Percentiles rank a stretch among this genome's conserved stretches.
These are phyloP conservation scores for Globicephala melas DNA, from an alignment of 2,113 vertebrate genomes.

Conservation along the genomic window DNA sequence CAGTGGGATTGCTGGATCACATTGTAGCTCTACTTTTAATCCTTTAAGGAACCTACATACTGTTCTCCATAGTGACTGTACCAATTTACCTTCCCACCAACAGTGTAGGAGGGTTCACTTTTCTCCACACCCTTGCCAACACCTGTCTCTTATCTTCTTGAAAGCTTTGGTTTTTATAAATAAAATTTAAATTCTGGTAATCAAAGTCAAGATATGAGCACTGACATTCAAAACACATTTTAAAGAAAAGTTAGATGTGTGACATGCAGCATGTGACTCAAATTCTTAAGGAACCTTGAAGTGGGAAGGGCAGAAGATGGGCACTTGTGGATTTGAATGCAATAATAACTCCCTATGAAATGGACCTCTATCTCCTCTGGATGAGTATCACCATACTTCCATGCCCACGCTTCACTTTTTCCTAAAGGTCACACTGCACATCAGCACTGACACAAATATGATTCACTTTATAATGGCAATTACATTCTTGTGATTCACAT, in stretches of 20 bases:
- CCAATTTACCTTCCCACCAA: not conserved
- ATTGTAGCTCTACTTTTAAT: not conserved
- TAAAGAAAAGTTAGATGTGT: not conserved
- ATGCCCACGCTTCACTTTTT: not conserved
- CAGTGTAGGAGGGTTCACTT: not conserved
- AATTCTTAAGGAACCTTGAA: not conserved
- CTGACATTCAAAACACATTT: not conserved
- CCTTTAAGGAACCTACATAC: not conserved
- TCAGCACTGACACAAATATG: not conserved
- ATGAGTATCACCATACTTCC: not conserved
- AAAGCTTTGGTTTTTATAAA: not conserved
- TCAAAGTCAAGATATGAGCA: not conserved
- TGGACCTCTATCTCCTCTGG: not conserved
- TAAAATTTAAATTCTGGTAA: not conserved
- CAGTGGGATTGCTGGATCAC: not conserved
- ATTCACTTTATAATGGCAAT: conserved; percentile 17
- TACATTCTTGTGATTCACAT: not conserved
- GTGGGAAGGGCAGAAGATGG: not conserved
- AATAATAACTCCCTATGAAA: not conserved
- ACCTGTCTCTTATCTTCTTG: not conserved
- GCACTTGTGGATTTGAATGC: not conserved
- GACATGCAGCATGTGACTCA: not conserved
- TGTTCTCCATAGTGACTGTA: not conserved
- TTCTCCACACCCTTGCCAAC: not conserved
- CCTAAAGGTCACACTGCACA: not conserved